Percentiles rank a stretch among this genome's conserved stretches.
Conservation (phyloP, 2,888 invertebrate genomes). For the Tanypteryx hageni region DNA sequence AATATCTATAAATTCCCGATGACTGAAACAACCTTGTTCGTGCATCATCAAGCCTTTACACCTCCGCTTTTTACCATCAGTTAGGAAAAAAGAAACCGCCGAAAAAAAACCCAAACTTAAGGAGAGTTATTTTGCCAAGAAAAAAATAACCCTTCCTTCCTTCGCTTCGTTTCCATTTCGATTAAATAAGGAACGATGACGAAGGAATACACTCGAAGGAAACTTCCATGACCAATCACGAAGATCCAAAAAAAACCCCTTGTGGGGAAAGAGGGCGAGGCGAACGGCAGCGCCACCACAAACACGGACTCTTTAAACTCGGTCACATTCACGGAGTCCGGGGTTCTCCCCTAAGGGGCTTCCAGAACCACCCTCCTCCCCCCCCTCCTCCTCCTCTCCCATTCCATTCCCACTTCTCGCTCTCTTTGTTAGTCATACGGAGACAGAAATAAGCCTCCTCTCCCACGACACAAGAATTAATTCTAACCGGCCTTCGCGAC, state of each 20-base stretch:
- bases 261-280: not conserved
- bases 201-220: not conserved
- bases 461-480: slow-evolving; percentile 50
- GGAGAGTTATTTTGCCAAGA: not conserved
- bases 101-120: no score
- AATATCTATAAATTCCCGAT: no score
- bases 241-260: slow-evolving; percentile 26
- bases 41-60: no score
- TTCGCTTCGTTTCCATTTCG: not conserved
- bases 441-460: slow-evolving; percentile 50
- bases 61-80: no score
- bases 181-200: not conserved
- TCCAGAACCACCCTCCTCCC: not conserved
- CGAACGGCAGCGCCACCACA: not conserved
- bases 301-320: slow-evolving; percentile 1
- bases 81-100: no score
- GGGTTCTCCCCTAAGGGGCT: not conserved
- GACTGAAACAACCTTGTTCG: no score
- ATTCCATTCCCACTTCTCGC: not conserved
- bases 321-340: not conserved
- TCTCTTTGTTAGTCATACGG: slow-evolving; percentile 62
- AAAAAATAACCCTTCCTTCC: not conserved
- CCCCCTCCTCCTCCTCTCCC: not conserved
- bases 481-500: slow-evolving; percentile 14
- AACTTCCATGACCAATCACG: slow-evolving; percentile 38